These are phyloP conservation scores for Cosmia trapezina DNA, from an alignment of 2,888 invertebrate species.

Conservation along the genomic window DNA sequence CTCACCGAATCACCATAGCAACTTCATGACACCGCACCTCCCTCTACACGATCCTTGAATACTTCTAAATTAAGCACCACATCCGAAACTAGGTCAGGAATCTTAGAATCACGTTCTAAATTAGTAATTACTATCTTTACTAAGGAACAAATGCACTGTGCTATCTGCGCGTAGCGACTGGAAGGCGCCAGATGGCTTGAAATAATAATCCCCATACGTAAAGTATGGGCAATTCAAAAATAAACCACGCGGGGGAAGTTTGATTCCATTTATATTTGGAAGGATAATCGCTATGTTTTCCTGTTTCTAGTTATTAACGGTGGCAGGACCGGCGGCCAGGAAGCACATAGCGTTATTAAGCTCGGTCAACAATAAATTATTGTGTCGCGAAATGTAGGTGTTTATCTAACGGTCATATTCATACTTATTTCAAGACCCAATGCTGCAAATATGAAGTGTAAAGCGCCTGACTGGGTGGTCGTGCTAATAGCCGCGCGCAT, in stretches of 20 bases:
- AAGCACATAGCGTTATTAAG: conserved; percentile 55
- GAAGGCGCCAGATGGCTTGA: conserved; percentile 79
- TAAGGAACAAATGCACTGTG: conserved; percentile 70
- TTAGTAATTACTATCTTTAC: conserved; percentile 69
- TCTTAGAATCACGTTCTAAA: conserved; percentile 71
- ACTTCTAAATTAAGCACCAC: conserved; percentile 77
- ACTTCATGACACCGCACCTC: conserved; percentile 78
- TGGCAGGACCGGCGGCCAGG: conserved; percentile 58
- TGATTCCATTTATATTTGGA: conserved; percentile 82
- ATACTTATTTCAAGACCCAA: conserved; percentile 50
- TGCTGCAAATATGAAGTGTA: conserved; percentile 50
- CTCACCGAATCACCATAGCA: conserved; percentile 79
- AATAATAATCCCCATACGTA: conserved; percentile 85
- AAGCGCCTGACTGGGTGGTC: conserved; percentile 43
- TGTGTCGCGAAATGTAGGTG: conserved; percentile 62
- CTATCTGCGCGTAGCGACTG: conserved; percentile 72
- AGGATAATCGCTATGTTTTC: conserved; percentile 74
- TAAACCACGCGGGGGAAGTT: conserved; percentile 87
- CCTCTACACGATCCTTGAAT: conserved; percentile 73
- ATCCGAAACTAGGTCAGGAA: conserved; percentile 82
- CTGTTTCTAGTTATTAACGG: conserved; percentile 64
- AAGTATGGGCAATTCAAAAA: conserved; percentile 80
- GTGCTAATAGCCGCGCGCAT: conserved; percentile 27
- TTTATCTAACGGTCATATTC: conserved; percentile 62
- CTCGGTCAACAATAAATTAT: conserved; percentile 55